Percentiles rank a stretch among this genome's conserved stretches.
These are phyloP conservation scores for Macrobrachium nipponense DNA, from an alignment of 1,140 invertebrate genomes.

Conservation along the genomic window DNA sequence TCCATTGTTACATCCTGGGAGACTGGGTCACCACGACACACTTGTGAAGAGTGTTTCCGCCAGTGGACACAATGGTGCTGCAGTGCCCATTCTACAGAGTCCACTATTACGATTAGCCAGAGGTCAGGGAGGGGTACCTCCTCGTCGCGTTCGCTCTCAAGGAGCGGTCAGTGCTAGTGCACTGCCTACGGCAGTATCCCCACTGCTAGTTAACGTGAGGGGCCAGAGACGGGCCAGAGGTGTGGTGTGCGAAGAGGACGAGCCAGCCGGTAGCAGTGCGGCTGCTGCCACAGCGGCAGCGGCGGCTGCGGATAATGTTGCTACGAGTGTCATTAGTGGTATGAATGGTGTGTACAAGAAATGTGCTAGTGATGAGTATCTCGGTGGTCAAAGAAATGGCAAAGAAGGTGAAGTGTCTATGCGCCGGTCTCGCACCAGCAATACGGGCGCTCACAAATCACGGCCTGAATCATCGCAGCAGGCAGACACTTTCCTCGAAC, in stretches of 20 bases:
- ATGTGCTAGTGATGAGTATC: conserved; percentile 48
- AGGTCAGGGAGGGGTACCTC: conserved; percentile 35
- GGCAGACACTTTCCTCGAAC: conserved; percentile 43
- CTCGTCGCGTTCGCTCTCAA: conserved; percentile 41
- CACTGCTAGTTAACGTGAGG: conserved; percentile 43
- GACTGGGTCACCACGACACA: conserved; percentile 52
- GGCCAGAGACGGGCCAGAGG: conserved; percentile 32
- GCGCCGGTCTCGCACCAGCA: conserved; percentile 24
- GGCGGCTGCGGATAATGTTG: conserved; percentile 41
- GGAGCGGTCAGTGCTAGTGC: conserved; percentile 50
- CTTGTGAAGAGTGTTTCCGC: conserved; percentile 50
- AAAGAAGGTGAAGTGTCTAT: conserved; percentile 19
- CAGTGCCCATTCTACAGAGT: conserved; percentile 53
- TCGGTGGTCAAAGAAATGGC: conserved; percentile 28
- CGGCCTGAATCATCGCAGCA: conserved; percentile 14
- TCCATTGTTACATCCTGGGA: conserved; percentile 44
- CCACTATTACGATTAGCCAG: conserved; percentile 43
- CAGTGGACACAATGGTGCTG: conserved; percentile 49
- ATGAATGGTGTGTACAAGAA: conserved; percentile 60
- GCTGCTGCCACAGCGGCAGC: not conserved
- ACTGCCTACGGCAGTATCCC: conserved; percentile 47
- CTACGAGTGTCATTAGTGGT: conserved; percentile 49
- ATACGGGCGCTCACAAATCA: conserved; percentile 11
- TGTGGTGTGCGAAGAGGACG: not conserved
- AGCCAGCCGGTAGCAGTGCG: not conserved